Evolutionary conservation across 2,797 vertebrate genomes (phyloP).

Genomic region (Perodicticus potto): DNA sequence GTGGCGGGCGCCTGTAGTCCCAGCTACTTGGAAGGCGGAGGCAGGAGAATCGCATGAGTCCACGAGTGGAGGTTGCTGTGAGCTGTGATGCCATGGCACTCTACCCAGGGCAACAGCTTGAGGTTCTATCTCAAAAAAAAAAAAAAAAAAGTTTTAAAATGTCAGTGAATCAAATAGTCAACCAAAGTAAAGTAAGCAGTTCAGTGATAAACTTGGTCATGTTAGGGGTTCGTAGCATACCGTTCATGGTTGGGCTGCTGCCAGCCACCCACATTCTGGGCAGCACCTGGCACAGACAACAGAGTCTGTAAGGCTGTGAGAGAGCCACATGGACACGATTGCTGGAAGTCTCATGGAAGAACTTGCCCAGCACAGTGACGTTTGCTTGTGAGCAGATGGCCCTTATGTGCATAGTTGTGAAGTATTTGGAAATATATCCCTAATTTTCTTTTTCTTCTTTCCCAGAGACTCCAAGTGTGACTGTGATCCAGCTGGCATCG

Average conservation of each 20-base stretch:
- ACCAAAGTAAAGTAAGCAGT: background rate
- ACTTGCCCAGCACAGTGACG: background rate
- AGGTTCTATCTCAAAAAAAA: too few relatives aligned
- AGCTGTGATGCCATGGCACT: too few relatives aligned
- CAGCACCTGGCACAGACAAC: background rate
- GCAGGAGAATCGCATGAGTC: too few relatives aligned
- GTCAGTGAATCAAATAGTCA: background rate
- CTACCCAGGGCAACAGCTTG: too few relatives aligned
- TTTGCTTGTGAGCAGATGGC: background rate
- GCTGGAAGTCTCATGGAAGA: fast-evolving
- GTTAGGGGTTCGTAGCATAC: too few relatives aligned
- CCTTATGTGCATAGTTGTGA: background rate
- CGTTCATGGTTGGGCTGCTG: background rate
- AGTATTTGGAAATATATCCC: background rate
- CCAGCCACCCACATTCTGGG: background rate
- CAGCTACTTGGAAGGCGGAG: too few relatives aligned
- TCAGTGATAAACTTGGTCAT: background rate
- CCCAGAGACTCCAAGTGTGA: conserved; percentile 85
- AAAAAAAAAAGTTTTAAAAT: background rate
- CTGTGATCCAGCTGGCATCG: conserved; percentile 87
- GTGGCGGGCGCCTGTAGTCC: too few relatives aligned
- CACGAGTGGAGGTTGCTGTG: too few relatives aligned
- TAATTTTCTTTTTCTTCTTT: conserved; percentile 13
- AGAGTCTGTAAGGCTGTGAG: too few relatives aligned
- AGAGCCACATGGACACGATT: fast-evolving